Evolutionary conservation across 2,113 vertebrate species (phyloP).

Genomic region (Xiphias gladius): DNA sequence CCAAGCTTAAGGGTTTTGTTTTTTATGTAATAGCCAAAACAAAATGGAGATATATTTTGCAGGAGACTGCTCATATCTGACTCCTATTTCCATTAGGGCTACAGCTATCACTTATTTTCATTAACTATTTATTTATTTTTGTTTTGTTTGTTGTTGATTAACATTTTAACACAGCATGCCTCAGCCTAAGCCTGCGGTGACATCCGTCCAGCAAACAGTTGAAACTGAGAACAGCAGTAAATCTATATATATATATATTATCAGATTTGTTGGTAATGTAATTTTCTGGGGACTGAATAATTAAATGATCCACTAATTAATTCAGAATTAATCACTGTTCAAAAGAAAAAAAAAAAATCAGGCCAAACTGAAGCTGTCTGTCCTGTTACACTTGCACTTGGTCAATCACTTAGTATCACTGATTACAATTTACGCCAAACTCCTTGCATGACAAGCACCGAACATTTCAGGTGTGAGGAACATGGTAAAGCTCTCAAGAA

Average conservation of each 20-base stretch:
- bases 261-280: not conserved
- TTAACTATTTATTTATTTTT: too few species aligned
- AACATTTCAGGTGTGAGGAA: constrained; percentile 34
- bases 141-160: not conserved
- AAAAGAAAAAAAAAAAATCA: not conserved
- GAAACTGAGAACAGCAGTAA: not conserved
- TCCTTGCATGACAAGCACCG: not conserved
- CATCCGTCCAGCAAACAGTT: not conserved
- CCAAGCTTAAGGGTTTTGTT: constrained; percentile 52
- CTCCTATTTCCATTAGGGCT: not conserved
- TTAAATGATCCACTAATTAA: not conserved
- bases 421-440: constrained; percentile 5
- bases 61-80: constrained; percentile 22
- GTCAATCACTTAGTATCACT: not conserved
- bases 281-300: not conserved
- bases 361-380: not conserved
- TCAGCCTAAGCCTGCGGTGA: too few species aligned
- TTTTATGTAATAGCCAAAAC: constrained; percentile 64
- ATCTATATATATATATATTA: not conserved
- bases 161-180: not conserved
- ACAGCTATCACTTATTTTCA: not conserved
- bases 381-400: not conserved
- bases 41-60: constrained; percentile 25
- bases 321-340: not conserved
- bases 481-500: constrained; percentile 9